phyloP scores from a whole-genome alignment of 2,888 invertebrate genomes.

The Hirtodrosophila cameraria region DNA sequence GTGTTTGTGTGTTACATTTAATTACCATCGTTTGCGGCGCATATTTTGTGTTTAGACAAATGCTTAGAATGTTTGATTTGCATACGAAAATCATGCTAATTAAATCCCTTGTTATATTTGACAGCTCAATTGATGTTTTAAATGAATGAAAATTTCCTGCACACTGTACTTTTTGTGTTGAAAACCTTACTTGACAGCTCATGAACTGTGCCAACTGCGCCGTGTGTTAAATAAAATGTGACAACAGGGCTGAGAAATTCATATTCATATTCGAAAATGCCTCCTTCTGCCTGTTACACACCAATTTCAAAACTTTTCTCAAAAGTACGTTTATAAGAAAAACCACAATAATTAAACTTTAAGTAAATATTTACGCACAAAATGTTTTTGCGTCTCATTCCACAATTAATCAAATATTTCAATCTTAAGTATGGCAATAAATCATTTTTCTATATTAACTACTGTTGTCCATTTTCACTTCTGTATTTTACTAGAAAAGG shows the following conservation, averaged over 20 bases:
- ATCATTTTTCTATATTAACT: conserved; percentile 18
- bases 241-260: not conserved
- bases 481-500: conserved; percentile 4
- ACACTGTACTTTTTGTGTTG: conserved; percentile 4
- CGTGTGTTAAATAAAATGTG: conserved; percentile 11
- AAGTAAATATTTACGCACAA: too few species aligned
- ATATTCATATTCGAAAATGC: too few species aligned
- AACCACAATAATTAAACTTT: too few species aligned
- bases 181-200: conserved; percentile 12
- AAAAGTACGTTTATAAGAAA: too few species aligned
- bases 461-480: conserved; percentile 29
- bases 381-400: too few species aligned
- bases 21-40: conserved; percentile 39
- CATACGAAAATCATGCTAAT: conserved; percentile 59
- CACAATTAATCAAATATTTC: too few species aligned
- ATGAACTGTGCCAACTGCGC: conserved; percentile 16
- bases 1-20: conserved; percentile 40
- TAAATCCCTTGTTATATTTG: conserved; percentile 33
- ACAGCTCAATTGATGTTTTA: conserved; percentile 16
- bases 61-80: conserved; percentile 32
- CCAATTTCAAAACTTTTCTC: too few species aligned
- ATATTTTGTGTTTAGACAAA: conserved; percentile 32
- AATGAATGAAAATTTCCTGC: conserved; percentile 11
- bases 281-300: too few species aligned
- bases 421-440: conserved; percentile 25